Conservation (phyloP, 1,140 invertebrate species). For the Atta texana region DNA sequence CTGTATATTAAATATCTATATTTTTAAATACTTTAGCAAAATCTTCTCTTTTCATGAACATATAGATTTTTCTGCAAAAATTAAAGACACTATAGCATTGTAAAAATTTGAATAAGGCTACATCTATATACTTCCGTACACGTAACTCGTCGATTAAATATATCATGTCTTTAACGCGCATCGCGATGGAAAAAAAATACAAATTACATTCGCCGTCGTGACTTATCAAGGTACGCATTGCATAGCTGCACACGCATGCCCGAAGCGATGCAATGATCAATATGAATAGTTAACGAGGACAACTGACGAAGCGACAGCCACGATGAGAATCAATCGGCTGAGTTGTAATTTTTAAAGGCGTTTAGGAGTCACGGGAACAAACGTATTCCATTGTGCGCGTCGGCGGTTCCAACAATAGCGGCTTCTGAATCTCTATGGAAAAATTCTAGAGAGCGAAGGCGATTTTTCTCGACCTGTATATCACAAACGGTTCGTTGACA, state of each 20-base stretch:
- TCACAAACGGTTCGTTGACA: slow-evolving; percentile 49
- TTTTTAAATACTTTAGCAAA: no score
- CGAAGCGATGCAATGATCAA: slow-evolving; percentile 9
- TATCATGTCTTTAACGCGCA: neutral
- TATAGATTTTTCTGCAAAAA: slow-evolving; percentile 7
- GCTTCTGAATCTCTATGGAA: neutral
- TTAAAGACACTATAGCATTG: neutral
- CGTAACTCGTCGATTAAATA: neutral
- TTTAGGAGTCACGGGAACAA: slow-evolving; percentile 36
- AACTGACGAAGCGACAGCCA: neutral
- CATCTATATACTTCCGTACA: neutral
- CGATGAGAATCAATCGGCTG: slow-evolving; percentile 45
- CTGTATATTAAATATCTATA: no score
- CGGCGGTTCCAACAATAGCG: slow-evolving; percentile 27
- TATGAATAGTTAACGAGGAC: slow-evolving; percentile 16
- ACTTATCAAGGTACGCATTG: slow-evolving; percentile 28
- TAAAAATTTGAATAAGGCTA: neutral
- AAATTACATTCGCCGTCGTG: slow-evolving; percentile 13
- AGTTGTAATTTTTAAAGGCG: slow-evolving; percentile 52
- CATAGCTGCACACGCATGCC: neutral
- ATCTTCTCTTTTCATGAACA: neutral
- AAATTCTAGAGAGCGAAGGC: slow-evolving; percentile 45
- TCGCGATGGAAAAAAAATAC: slow-evolving; percentile 9
- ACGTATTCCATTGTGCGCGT: neutral
- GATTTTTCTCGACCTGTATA: slow-evolving; percentile 51